A percentile compares a stretch with the other conserved stretches of the same genome.
Conservation (phyloP, 2,797 vertebrate genomes). For the Margarornis squamiger region DNA sequence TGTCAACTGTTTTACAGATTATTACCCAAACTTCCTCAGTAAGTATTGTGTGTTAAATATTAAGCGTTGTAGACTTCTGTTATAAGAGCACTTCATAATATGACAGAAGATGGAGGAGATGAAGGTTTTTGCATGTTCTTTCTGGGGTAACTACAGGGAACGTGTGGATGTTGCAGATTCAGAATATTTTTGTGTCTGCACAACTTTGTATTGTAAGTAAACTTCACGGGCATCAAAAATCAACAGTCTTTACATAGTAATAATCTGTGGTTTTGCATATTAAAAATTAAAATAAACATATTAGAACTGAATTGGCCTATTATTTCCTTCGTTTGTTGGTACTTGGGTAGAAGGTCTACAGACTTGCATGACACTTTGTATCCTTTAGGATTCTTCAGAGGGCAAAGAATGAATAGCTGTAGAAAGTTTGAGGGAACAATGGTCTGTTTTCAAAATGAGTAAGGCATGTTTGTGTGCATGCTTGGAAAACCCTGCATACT, state of each 20-base stretch:
- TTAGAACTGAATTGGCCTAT: background rate
- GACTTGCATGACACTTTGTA: background rate
- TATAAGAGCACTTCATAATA: background rate
- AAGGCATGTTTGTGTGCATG: background rate
- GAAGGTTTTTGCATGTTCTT: background rate
- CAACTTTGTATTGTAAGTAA: background rate
- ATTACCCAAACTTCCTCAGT: slow-evolving; percentile 98
- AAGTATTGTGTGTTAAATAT: slow-evolving; percentile 74
- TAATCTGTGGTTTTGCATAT: background rate
- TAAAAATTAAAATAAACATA: background rate
- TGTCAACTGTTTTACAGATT: slow-evolving; percentile 95
- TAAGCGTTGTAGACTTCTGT: background rate
- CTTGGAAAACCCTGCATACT: background rate
- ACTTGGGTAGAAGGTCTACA: background rate
- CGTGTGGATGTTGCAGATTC: accelerated
- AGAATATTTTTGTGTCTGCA: background rate
- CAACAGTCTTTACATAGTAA: background rate
- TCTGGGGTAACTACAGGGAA: background rate
- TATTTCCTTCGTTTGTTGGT: background rate
- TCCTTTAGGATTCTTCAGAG: background rate
- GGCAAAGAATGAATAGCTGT: background rate
- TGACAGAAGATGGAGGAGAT: background rate
- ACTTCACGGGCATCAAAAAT: background rate
- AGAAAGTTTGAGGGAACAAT: background rate
- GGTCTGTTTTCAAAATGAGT: background rate